Evolutionary conservation across 1,140 invertebrate species (phyloP).

Genomic region (Drosophila quadrilineata): DNA sequence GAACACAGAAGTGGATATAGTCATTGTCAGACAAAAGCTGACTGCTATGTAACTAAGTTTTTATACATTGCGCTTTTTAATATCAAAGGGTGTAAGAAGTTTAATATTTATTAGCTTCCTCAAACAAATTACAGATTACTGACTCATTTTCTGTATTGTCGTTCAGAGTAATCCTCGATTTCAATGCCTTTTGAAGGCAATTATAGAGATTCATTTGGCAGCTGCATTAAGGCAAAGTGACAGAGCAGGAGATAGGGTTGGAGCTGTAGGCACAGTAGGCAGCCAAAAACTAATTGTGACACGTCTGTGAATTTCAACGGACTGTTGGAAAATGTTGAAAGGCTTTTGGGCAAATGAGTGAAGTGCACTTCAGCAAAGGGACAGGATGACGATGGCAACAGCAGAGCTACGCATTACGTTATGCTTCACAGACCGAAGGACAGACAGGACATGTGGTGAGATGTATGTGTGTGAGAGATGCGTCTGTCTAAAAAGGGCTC

Average conservation of each 20-base stretch:
- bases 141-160: background rate
- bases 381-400: conserved; percentile 29
- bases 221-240: conserved; percentile 29
- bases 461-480: too few species aligned
- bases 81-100: too few species aligned
- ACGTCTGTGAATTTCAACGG: conserved; percentile 47
- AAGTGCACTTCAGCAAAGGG: conserved; percentile 56
- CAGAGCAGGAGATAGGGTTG: too few species aligned
- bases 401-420: conserved; percentile 28
- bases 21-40: too few species aligned
- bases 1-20: too few species aligned
- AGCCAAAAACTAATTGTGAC: conserved; percentile 57
- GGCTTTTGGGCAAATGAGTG: conserved; percentile 47
- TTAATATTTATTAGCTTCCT: too few species aligned
- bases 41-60: too few species aligned
- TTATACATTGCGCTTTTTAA: too few species aligned
- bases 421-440: conserved; percentile 2
- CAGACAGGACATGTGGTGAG: conserved; percentile 51
- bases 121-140: too few species aligned
- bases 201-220: conserved; percentile 34
- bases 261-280: too few species aligned
- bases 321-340: conserved; percentile 48
- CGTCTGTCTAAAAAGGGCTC: conserved; percentile 72
- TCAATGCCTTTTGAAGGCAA: background rate
- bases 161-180: background rate